Evolutionary conservation across 2,797 vertebrate genomes (phyloP).

Genomic region (Tapirus indicus): DNA sequence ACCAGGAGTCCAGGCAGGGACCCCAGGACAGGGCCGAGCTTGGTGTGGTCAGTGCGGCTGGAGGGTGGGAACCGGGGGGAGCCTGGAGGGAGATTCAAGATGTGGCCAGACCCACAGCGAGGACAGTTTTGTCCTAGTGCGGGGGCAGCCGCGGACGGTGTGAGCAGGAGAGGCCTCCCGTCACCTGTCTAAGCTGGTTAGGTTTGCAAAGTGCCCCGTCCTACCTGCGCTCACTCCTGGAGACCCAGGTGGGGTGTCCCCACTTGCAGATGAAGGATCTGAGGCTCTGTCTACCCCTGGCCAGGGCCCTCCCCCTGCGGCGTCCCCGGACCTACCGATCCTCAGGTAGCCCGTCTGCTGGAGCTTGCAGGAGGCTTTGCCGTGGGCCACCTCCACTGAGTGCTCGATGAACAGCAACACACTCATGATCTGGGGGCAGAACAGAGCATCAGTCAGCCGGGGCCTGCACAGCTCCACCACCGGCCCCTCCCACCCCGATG

Average conservation of each 20-base stretch:
- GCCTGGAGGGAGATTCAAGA: fast-evolving
- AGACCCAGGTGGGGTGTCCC: not conserved
- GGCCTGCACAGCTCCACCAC: fast-evolving
- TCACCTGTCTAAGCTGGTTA: no score
- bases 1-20: not conserved
- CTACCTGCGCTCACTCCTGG: not conserved
- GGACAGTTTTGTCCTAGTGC: not conserved
- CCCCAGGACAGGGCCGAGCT: not conserved
- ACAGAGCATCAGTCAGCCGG: not conserved
- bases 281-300: fast-evolving
- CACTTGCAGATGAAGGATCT: not conserved
- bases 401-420: slow-evolving; percentile 86
- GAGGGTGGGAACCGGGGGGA: fast-evolving
- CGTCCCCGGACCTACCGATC: slow-evolving; percentile 80
- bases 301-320: fast-evolving
- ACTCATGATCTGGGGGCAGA: slow-evolving; percentile 85
- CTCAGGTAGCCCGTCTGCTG: slow-evolving; percentile 82
- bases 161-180: not conserved
- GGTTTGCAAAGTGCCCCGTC: not conserved
- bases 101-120: fast-evolving
- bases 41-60: not conserved
- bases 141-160: fast-evolving
- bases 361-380: slow-evolving; percentile 85
- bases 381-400: slow-evolving; percentile 83
- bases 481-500: not conserved